Evolutionary conservation across 2,797 vertebrate species (phyloP).

Genomic region (Pantherophis vulpinus): DNA sequence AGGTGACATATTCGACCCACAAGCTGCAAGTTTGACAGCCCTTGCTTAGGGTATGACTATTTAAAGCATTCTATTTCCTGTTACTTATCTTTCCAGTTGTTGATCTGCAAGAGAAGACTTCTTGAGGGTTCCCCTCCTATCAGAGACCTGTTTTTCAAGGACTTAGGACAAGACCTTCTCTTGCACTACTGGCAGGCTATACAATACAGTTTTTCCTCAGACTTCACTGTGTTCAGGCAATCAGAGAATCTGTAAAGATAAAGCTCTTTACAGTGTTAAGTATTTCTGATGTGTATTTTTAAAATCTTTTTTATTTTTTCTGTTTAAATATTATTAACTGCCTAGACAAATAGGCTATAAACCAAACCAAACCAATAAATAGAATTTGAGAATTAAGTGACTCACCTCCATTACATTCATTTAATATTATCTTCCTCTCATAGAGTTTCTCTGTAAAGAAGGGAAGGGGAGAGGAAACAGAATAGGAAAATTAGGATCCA

Average conservation of each 20-base stretch:
- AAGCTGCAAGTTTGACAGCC: too few relatives aligned
- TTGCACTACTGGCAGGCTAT: not conserved
- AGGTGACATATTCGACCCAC: too few relatives aligned
- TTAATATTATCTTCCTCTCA: not conserved
- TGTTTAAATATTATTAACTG: not conserved
- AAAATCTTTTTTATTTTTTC: not conserved
- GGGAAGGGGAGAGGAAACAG: slow-evolving; percentile 2
- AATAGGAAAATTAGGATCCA: not conserved
- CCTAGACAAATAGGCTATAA: not conserved
- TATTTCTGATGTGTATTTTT: not conserved
- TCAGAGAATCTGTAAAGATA: not conserved
- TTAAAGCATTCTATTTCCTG: not conserved
- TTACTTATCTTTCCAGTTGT: not conserved
- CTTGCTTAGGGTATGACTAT: not conserved
- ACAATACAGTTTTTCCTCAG: not conserved
- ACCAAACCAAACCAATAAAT: not conserved
- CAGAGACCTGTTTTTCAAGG: not conserved
- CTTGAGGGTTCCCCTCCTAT: not conserved
- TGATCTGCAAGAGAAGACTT: not conserved
- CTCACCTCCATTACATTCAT: not conserved
- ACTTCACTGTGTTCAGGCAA: not conserved
- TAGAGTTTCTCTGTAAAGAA: not conserved
- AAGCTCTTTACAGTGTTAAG: not conserved
- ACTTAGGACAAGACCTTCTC: not conserved
- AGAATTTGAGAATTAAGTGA: not conserved